Evolutionary conservation across 2,113 vertebrate genomes (phyloP), one percentile per base, ranked within the genome.

Genomic region (Serranochromis macrocephalus): DNA sequence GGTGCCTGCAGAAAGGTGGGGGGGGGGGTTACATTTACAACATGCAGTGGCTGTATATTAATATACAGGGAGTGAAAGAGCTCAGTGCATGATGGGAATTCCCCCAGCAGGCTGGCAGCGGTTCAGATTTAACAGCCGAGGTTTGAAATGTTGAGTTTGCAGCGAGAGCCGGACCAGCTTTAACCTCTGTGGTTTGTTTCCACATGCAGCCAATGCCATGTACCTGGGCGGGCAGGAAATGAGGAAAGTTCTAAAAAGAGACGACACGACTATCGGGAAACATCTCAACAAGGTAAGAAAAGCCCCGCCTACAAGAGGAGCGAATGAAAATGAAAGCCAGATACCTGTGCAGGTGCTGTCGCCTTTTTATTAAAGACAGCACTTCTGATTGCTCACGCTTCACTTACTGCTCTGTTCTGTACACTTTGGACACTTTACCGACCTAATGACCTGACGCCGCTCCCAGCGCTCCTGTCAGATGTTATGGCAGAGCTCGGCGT

Each of bases 161-260:
- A 7, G 58, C 16, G 16, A 61, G 16, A 61, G 21, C 7, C 38
- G 1, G 1, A 73, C 13, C 66, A 73, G 40, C 13, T 17, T 75
- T 75, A 47, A 75, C 9, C 21, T 40, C 36, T 75, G 24, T 61
- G 11, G 3, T 63, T 38, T 75, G 7, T 75, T 49, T 86, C 16
- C 87, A 21, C 85, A 92, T 87, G 5, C 94, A 99, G 99, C 96
- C 21, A 99, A 99, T 68, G 95, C 94, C 38, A 96, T 97, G 95
- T 99, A 99, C 86, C 96, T 99, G 96, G 98, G 96, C 8, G 95
- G 97, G 88, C 98, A 99, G 91, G 99, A 99, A 95, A 99, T 99
- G 99, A 95, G 93, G 89, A 91, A 93, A 11, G 96, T 99, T 42
- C 75, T 97, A 81, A 96, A 97, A 82, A 96, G 98, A 96, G 98